Base-by-base conservation (phyloP, 2,113 vertebrate species). In the Strigops habroptila region DNA sequence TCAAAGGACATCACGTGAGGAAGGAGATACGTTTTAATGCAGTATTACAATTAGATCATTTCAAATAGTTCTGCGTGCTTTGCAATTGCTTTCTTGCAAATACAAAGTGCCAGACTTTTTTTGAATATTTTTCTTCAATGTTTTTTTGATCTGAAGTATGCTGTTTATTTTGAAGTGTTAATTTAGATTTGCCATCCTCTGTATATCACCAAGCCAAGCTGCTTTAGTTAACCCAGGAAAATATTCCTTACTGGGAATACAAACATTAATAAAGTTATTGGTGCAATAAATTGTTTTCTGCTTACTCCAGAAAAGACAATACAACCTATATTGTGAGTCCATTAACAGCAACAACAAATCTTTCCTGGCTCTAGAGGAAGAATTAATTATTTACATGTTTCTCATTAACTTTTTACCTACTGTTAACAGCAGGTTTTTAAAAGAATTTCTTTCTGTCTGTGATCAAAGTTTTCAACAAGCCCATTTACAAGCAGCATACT, bases 321-420 rank as follows among this genome's bases (percentile, higher is more conserved):
- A 10, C 63, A 81, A 57, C 35, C 33, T 89, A 14, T 22, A 91
- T 78, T 62, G 89, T 82, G 63, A 96, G 44, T 77, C 91, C 67
- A 88, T 96, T 93, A 95, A 75, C 65, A 63, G 48, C 67, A 96
- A 71, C 59, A 95, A 81, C 90, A 93, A 96, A 95, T 86, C 62
- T 94, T 48, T 95, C 30, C 82, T 96, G 78, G 55, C 78, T 92
- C n/a, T 67, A 78, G 93, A 88, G 80, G 49, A 65, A 93, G 63
- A 93, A 96, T 97, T 96, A 96, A 97, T 97, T 97, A 97, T 96
- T 97, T 95, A 96, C 51, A 69, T 90, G 80, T 93, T 96, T 94
- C 93, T 97, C 82, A 96, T 93, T 97, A 96, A 97, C 62, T 96
- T 97, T 96, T 97, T 97, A 94, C 92, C 88, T 83, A 91, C 93